These are phyloP conservation scores for Typhlomys cinereus DNA, from an alignment of 2,113 vertebrate genomes.

Conservation along the genomic window DNA sequence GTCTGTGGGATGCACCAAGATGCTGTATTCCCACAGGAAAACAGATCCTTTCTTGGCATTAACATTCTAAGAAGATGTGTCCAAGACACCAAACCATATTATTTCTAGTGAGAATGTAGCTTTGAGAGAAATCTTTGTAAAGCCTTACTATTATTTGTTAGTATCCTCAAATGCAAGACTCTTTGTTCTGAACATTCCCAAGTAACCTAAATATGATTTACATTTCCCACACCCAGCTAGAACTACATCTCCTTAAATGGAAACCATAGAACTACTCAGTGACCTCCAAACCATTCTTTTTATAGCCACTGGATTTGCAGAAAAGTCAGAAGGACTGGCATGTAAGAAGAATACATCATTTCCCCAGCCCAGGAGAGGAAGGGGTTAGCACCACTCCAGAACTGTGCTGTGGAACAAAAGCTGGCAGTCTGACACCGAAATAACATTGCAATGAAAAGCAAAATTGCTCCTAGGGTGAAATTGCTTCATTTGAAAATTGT, in stretches of 20 bases:
- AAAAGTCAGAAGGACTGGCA: not conserved
- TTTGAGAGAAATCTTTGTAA: conserved; percentile 41
- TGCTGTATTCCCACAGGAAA: conserved; percentile 50
- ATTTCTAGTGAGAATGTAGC: not conserved
- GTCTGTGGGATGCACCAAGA: conserved; percentile 45
- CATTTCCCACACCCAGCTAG: not conserved
- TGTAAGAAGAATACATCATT: not conserved
- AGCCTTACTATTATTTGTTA: conserved; percentile 40
- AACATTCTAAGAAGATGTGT: not conserved
- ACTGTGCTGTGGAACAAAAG: conserved; percentile 62
- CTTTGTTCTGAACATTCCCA: conserved; percentile 58
- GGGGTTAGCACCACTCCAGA: conserved; percentile 62
- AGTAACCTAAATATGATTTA: conserved; percentile 46
- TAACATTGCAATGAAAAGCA: conserved; percentile 66
- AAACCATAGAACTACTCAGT: conserved; percentile 28
- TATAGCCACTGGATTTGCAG: not conserved
- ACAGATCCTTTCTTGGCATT: not conserved
- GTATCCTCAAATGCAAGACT: conserved; percentile 2
- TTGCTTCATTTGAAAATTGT: conserved; percentile 73
- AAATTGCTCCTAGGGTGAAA: conserved; percentile 72
- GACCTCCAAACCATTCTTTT: conserved; percentile 43
- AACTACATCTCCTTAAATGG: conserved; percentile 15
- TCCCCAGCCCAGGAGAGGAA: conserved; percentile 20
- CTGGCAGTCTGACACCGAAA: conserved; percentile 72
- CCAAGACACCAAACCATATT: not conserved